Percentiles rank a stretch among this genome's conserved stretches.
Evolutionary conservation across 2,888 invertebrate species (phyloP).

Genomic region (Troides aeacus): DNA sequence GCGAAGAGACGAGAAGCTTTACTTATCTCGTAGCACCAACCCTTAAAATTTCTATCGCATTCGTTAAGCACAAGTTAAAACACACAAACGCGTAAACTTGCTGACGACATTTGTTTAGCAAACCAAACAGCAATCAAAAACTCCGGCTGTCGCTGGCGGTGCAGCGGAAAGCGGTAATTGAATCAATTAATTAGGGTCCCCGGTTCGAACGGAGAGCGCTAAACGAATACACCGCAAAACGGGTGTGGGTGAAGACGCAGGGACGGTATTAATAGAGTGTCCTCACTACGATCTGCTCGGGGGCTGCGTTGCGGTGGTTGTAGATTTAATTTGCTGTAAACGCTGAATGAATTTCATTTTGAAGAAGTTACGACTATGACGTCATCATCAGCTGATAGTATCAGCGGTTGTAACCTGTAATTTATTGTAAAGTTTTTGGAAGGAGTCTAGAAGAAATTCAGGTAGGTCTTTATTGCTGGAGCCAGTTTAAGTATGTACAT

Average conservation of each 20-base stretch:
- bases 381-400: neutral
- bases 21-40: too few relatives aligned
- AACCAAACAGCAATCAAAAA: constrained; percentile 30
- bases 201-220: constrained; percentile 26
- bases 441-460: too few relatives aligned
- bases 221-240: constrained; percentile 31
- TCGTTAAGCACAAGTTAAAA: too few relatives aligned
- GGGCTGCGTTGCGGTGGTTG: constrained; percentile 13
- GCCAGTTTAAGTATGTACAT: too few relatives aligned
- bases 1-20: too few relatives aligned
- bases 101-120: constrained; percentile 22
- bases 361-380: too few relatives aligned
- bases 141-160: constrained; percentile 21
- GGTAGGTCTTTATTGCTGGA: too few relatives aligned
- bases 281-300: constrained; percentile 12
- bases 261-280: constrained; percentile 33
- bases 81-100: neutral
- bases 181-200: constrained; percentile 44
- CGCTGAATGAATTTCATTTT: constrained; percentile 11
- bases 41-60: too few relatives aligned
- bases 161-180: constrained; percentile 38
- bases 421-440: too few relatives aligned
- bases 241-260: constrained; percentile 23
- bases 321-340: constrained; percentile 21
- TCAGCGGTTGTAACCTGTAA: too few relatives aligned